Evolutionary conservation across 2,888 invertebrate species (phyloP).

Genomic region (Ormyrus nitidulus): DNA sequence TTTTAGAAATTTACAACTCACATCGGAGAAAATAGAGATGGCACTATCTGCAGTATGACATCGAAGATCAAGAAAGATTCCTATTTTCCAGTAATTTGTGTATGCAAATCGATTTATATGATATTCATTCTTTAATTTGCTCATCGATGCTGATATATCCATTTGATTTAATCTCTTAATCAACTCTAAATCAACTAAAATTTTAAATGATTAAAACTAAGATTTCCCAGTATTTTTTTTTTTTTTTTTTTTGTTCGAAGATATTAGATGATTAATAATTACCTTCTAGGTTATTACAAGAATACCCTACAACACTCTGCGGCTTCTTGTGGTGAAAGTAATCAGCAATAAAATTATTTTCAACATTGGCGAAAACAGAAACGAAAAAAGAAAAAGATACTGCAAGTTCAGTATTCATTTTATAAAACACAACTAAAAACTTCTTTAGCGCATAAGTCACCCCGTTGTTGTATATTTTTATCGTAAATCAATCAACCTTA

Average conservation of each 20-base stretch:
- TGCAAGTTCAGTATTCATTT: not conserved
- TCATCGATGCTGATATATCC: constrained; percentile 6
- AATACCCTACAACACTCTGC: constrained; percentile 23
- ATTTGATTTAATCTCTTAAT: constrained; percentile 27
- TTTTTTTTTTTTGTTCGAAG: not conserved
- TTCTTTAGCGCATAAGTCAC: constrained; percentile 51
- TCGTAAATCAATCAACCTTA: not conserved
- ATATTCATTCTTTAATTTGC: not conserved
- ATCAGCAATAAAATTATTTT: constrained; percentile 37
- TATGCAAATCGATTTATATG: constrained; percentile 22
- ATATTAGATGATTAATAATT: not conserved
- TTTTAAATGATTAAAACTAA: constrained; percentile 5
- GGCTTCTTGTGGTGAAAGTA: constrained; percentile 37
- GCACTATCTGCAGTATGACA: not conserved
- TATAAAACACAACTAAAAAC: not conserved
- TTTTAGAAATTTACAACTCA: no score
- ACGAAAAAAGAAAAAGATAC: not conserved
- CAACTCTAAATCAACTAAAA: constrained; percentile 39
- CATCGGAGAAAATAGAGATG: no score
- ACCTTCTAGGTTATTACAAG: constrained; percentile 24
- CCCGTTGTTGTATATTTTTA: constrained; percentile 51
- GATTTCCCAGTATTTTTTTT: not conserved
- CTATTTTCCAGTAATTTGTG: constrained; percentile 35
- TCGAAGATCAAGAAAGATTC: constrained; percentile 40
- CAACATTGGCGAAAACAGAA: not conserved